Conservation (phyloP, 2,888 invertebrate genomes). For the Eremobia ochroleuca region DNA sequence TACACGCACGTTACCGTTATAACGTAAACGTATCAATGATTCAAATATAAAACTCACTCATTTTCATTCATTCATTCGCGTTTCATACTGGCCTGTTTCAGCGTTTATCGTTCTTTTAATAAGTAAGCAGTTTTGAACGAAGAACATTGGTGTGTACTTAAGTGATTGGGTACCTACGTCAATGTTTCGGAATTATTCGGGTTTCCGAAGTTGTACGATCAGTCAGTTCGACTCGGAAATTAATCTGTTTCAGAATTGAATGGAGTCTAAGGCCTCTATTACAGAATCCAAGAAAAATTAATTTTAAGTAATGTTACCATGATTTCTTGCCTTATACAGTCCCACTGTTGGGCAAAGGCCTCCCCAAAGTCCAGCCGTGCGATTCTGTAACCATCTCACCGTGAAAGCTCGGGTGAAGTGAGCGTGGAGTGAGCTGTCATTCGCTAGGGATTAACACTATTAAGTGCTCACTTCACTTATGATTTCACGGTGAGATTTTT, state of each 20-base stretch:
- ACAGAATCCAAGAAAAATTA: no score
- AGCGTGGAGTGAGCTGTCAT: no score
- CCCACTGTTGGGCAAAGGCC: no score
- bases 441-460: no score
- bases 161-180: not conserved
- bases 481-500: no score
- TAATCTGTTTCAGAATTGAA: conserved; percentile 10
- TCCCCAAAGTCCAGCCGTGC: not conserved
- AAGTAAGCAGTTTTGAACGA: conserved; percentile 15
- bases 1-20: conserved; percentile 44
- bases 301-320: no score
- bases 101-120: not conserved
- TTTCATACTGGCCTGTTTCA: conserved; percentile 26
- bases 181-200: conserved; percentile 13
- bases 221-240: not conserved
- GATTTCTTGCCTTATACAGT: no score
- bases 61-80: conserved; percentile 29
- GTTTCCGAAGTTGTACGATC: conserved; percentile 18
- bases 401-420: no score
- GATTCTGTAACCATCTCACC: no score
- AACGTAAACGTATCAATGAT: conserved; percentile 33
- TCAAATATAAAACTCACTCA: conserved; percentile 30
- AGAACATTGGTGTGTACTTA: not conserved
- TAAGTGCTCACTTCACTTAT: no score
- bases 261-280: not conserved